Percentiles rank a stretch among this genome's conserved stretches.
Evolutionary conservation across 23 tunicate species (phyloP).

Genomic region (Ascidia mentula): DNA sequence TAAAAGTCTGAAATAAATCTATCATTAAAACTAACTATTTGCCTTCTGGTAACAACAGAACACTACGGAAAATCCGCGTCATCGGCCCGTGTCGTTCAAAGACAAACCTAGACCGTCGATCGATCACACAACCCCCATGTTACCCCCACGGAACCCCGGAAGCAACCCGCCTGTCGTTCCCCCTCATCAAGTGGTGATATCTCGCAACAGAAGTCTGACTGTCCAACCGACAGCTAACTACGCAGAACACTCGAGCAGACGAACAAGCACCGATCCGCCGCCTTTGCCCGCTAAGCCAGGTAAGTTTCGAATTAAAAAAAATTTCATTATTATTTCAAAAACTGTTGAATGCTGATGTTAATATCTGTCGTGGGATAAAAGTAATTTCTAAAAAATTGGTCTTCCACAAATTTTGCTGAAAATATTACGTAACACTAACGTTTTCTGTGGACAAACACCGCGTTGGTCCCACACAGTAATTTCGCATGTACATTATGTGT

Average conservation of each 20-base stretch:
- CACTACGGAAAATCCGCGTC: slow-evolving; percentile 6
- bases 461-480: too few relatives aligned
- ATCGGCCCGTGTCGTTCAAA: slow-evolving; percentile 60
- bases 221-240: background rate
- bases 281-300: slow-evolving; percentile 48
- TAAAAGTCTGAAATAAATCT: too few relatives aligned
- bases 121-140: background rate
- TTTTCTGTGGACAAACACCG: too few relatives aligned
- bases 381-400: too few relatives aligned
- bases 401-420: background rate
- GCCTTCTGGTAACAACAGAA: background rate
- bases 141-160: slow-evolving; percentile 13
- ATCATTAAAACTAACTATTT: too few relatives aligned
- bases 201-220: slow-evolving; percentile 32
- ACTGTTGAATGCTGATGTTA: too few relatives aligned
- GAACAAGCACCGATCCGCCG: slow-evolving; percentile 13
- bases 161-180: slow-evolving; percentile 38
- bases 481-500: too few relatives aligned
- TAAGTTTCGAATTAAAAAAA: background rate
- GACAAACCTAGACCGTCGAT: slow-evolving; percentile 26
- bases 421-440: too few relatives aligned
- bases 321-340: background rate
- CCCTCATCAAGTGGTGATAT: slow-evolving; percentile 29
- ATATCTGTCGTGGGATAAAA: too few relatives aligned
- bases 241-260: slow-evolving; percentile 5